phyloP scores from a whole-genome alignment of 1,140 invertebrate genomes.

The Hylaeus volcanicus region DNA sequence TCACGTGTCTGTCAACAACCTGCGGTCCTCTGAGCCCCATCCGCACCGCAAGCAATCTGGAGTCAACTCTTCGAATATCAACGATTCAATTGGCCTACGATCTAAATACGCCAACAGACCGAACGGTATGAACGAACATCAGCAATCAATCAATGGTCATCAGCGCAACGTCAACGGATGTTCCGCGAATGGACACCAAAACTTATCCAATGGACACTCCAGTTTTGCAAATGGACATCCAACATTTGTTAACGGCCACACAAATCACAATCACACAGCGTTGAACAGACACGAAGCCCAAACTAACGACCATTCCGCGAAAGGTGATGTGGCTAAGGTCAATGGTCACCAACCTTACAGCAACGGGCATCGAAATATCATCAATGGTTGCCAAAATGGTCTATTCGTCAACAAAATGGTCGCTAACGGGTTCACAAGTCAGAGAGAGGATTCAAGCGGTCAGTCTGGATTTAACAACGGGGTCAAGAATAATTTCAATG shows the following conservation, averaged over 20 bases:
- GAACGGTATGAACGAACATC: conserved; percentile 43
- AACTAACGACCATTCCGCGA: neutral
- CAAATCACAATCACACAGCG: neutral
- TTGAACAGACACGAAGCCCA: too few species aligned
- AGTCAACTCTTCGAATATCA: conserved; percentile 69
- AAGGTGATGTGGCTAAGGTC: conserved; percentile 2
- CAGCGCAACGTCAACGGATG: neutral
- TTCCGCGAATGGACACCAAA: conserved; percentile 23
- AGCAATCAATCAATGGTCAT: neutral
- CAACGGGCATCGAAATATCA: neutral
- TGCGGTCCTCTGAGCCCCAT: conserved; percentile 56
- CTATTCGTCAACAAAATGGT: conserved; percentile 33
- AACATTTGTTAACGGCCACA: conserved; percentile 2
- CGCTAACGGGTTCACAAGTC: neutral
- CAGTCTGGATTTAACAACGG: neutral
- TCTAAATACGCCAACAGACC: conserved; percentile 29
- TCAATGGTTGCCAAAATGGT: conserved; percentile 19
- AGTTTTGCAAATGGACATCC: conserved; percentile 20
- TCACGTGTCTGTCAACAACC: conserved; percentile 67
- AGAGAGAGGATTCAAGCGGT: neutral
- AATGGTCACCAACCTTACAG: neutral
- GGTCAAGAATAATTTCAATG: neutral
- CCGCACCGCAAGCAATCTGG: conserved; percentile 39
- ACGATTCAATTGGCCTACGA: conserved; percentile 74
- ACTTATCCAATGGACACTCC: conserved; percentile 9